A percentile compares a stretch with the other conserved stretches of the same genome.
Evolutionary conservation across 2,888 invertebrate species (phyloP).

Genomic region (Watsonalla binaria): DNA sequence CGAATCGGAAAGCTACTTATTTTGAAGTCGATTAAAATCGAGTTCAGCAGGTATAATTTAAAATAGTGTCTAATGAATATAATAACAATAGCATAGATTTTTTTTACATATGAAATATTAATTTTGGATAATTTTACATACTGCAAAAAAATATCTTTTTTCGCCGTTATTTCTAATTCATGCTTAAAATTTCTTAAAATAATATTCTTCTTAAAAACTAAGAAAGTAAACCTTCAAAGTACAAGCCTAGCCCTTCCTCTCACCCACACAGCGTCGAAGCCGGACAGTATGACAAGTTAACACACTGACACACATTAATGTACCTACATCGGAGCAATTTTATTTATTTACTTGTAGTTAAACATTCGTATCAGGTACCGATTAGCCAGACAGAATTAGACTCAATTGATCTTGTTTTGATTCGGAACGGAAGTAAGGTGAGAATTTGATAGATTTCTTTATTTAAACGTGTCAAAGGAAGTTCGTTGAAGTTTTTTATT

Average conservation of each 20-base stretch:
- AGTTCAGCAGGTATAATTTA: too few relatives aligned
- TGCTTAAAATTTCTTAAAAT: too few relatives aligned
- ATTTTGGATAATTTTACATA: too few relatives aligned
- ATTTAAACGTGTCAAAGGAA: too few relatives aligned
- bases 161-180: too few relatives aligned
- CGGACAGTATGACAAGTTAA: slow-evolving; percentile 38
- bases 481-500: too few relatives aligned
- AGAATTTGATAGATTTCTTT: not conserved
- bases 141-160: too few relatives aligned
- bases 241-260: slow-evolving; percentile 20
- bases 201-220: not conserved
- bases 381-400: slow-evolving; percentile 35
- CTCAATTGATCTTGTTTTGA: slow-evolving; percentile 22
- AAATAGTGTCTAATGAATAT: too few relatives aligned
- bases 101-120: too few relatives aligned
- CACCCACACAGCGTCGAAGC: slow-evolving; percentile 11
- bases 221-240: not conserved
- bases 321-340: slow-evolving; percentile 42
- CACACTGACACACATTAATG: slow-evolving; percentile 68
- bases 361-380: slow-evolving; percentile 43
- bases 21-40: too few relatives aligned
- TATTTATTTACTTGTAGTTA: slow-evolving; percentile 62
- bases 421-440: slow-evolving; percentile 6
- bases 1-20: too few relatives aligned
- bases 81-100: too few relatives aligned